Evolutionary conservation across 2,113 vertebrate species (phyloP).

Genomic region (Nymphicus hollandicus): DNA sequence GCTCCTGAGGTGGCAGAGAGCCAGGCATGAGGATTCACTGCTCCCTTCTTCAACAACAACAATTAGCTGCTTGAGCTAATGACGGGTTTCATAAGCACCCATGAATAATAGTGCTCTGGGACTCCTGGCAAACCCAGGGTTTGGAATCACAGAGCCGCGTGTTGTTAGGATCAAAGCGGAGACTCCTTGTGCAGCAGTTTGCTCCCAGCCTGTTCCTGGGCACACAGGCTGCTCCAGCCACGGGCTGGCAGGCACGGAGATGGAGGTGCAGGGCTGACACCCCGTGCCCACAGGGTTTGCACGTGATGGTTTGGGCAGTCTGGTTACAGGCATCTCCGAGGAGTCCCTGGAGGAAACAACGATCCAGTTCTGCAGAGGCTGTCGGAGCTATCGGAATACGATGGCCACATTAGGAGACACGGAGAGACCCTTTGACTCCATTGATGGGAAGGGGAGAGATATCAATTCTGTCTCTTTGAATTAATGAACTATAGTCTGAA

Average conservation of each 20-base stretch:
- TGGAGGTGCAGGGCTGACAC: background rate
- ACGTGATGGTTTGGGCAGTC: accelerated
- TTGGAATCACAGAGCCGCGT: background rate
- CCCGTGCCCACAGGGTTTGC: accelerated
- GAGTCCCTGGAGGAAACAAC: background rate
- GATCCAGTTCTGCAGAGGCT: conserved; percentile 33
- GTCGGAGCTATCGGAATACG: conserved; percentile 62
- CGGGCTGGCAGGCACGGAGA: background rate
- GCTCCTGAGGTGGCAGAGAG: background rate
- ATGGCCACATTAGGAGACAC: conserved; percentile 41
- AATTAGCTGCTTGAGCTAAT: conserved; percentile 47
- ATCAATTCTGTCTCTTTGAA: conserved; percentile 56
- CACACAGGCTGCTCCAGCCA: background rate
- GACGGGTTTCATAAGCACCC: conserved; percentile 35
- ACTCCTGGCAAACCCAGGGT: background rate
- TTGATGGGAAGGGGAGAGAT: conserved; percentile 32
- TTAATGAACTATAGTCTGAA: conserved; percentile 68
- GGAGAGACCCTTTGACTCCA: conserved; percentile 54
- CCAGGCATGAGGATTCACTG: conserved; percentile 32
- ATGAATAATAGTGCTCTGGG: conserved; percentile 3
- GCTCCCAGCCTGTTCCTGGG: accelerated
- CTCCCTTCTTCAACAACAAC: background rate
- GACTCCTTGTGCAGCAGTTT: background rate
- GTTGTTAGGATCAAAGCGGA: accelerated
- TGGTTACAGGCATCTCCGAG: background rate